Evolutionary conservation across 2,113 vertebrate species (phyloP), one percentile per base, ranked within the genome.

Genomic region (Dolichotis patagonum): DNA sequence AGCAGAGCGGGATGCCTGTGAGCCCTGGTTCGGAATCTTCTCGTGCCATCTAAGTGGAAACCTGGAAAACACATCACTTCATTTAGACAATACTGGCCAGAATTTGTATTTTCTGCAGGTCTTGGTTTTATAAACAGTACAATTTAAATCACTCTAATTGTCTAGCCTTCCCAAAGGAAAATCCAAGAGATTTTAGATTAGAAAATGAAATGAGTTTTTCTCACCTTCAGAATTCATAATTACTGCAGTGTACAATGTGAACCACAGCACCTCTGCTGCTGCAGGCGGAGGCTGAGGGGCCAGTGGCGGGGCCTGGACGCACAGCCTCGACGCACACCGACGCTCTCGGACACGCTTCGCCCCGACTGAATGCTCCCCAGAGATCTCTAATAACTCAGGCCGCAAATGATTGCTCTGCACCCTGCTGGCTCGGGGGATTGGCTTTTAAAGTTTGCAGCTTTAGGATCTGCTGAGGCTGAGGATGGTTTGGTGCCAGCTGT

Each of bases 101-200:
- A 88, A 81, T 91, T 95, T 91, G 63, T 91, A 20, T 89, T 89
- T 96, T 95, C 81, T 96, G 24, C 92, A 81, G 24, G 80, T 62
- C 8, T 26, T 84, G 69, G 24, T 91, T 93, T 95, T 63, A 78
- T 38, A 73, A 94, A 86, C 17, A 14, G 54, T 92, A 5, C 9
- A 88, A 22, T 77, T 85, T 95, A 88, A 96, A 67, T 62, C 56
- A 20, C 0, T 96, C 87, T 93, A 4, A 54, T 96, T 93, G 35
- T 78, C 56, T 96, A 41, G 10, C 2, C 95, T 96, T 81, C 95
- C 96, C 85, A 83, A 92, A 97, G 60, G 81, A 88, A 96, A 73
- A 95, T 41, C n/a, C 75, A 75, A 54, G 88, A 63, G 77, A 97
- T 96, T 83, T 97, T 96, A 92, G 92, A 81, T 96, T 49, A 49